phyloP scores from a whole-genome alignment of 2,113 vertebrate species.

The Blennius ocellaris region DNA sequence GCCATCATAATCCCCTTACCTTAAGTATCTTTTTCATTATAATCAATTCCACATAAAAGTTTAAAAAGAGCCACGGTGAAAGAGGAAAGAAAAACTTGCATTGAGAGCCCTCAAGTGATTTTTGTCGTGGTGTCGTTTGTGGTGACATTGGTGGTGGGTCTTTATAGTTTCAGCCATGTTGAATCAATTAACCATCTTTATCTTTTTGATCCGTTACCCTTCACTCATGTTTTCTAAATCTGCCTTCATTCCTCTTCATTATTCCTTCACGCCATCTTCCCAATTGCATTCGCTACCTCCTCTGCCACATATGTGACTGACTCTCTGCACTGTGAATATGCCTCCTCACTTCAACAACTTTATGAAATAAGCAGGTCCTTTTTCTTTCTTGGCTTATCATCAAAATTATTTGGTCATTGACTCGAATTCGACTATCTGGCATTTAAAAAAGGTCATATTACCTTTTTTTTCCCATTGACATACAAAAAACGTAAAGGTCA shows the following conservation, averaged over 20 bases:
- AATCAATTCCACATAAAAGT: background rate
- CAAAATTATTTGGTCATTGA: background rate
- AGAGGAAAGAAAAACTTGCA: constrained; percentile 4
- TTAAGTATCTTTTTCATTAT: background rate
- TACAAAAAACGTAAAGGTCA: constrained; percentile 44
- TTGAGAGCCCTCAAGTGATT: background rate
- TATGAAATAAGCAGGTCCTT: background rate
- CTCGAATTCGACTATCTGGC: constrained; percentile 4
- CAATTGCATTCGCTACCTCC: constrained; percentile 28
- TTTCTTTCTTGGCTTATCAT: constrained; percentile 23
- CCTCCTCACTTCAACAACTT: constrained; percentile 37
- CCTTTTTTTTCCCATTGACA: constrained; percentile 11
- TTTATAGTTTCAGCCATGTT: constrained; percentile 20
- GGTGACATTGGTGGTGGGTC: constrained; percentile 67
- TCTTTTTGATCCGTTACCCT: constrained; percentile 6
- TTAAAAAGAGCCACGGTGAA: background rate
- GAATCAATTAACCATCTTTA: constrained; percentile 36
- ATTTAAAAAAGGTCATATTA: constrained; percentile 52
- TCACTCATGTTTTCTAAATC: constrained; percentile 13
- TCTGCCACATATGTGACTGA: constrained; percentile 14
- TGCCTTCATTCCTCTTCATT: constrained; percentile 17
- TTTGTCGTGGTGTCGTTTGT: constrained; percentile 12
- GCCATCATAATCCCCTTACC: too few species aligned
- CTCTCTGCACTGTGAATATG: constrained; percentile 49
- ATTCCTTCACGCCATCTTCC: constrained; percentile 23